Conservation (phyloP, 2,888 invertebrate species). For the Acanthopleura granulata region DNA sequence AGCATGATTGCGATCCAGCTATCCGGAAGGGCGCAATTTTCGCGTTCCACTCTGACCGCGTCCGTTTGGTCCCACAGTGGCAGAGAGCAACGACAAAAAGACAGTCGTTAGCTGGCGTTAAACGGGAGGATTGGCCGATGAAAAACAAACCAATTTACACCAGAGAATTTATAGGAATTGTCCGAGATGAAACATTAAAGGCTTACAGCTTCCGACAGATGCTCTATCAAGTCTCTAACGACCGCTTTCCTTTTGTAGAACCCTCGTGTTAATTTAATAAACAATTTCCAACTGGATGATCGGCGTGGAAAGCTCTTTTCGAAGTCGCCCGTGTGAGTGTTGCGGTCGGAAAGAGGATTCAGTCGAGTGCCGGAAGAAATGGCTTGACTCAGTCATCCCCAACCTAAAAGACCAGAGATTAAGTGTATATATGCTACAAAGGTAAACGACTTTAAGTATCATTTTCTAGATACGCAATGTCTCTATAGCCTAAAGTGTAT, state of each 20-base stretch:
- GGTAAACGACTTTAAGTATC: no score
- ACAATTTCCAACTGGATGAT: slow-evolving; percentile 4
- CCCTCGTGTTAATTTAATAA: slow-evolving; percentile 9
- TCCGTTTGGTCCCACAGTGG: background rate
- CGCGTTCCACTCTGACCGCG: background rate
- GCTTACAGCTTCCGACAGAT: slow-evolving; percentile 14
- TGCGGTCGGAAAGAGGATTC: no score
- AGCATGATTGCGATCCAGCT: background rate
- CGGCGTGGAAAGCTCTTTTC: no score
- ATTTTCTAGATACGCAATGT: no score
- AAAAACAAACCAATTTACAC: slow-evolving; percentile 20
- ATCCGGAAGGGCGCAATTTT: slow-evolving; percentile 8
- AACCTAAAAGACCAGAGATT: no score
- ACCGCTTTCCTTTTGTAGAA: background rate
- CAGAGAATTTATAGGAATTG: slow-evolving; percentile 8
- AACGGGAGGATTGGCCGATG: background rate
- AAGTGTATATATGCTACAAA: no score
- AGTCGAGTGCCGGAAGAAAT: no score
- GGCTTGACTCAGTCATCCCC: no score
- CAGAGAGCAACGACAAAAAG: background rate
- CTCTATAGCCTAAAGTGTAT: no score
- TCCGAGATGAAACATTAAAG: slow-evolving; percentile 5
- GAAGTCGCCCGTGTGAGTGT: no score
- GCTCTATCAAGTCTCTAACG: slow-evolving; percentile 17
- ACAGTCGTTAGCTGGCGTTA: slow-evolving; percentile 4